Evolutionary conservation across 1,140 invertebrate genomes (phyloP), one percentile per base, ranked within the genome.

Genomic region (Eumeta japonica): DNA sequence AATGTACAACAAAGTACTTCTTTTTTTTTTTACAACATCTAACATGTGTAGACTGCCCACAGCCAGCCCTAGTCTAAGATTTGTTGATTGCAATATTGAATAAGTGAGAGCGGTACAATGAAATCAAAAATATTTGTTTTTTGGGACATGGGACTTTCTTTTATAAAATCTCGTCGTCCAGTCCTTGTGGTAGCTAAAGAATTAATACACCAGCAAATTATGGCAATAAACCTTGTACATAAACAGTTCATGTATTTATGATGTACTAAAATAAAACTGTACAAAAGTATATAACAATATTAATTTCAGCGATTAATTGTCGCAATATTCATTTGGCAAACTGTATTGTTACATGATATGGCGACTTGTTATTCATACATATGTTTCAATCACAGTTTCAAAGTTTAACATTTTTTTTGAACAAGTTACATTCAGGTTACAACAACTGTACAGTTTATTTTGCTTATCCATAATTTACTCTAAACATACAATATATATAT

Each of bases 1-100:
- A 68, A 62, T 68, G 68, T 65, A 74, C 70, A 74, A 74, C 70
- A 67, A 68, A 68, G 66, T 68, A 68, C 64, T 24, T 24, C n/a
- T n/a, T 73, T 66, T 62, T 49, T 52, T 62, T 52, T 60, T 55
- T 61, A 60, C 59, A 62, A 65, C 58, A 60, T 58, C 58, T 5
- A 24, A n/a, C n/a, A 7, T n/a, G 5, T 24, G n/a, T 7, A 5
- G 20, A 24, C 5, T 24, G 20, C 20, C 20, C n/a, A 24, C n/a
- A 24, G n/a, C n/a, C n/a, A n/a, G n/a, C n/a, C n/a, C 5, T 24
- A 24, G n/a, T 24, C 5, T 24, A 24, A 24, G 5, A 24, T 7
- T 24, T 5, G n/a, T 24, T 24, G n/a, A 24, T 7, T 5, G n/a
- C 5, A n/a, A 24, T 7, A n/a, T 5, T 24, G 20, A 24, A 49